phyloP scores from a whole-genome alignment of 2,797 vertebrate species.

The Parambassis ranga region DNA sequence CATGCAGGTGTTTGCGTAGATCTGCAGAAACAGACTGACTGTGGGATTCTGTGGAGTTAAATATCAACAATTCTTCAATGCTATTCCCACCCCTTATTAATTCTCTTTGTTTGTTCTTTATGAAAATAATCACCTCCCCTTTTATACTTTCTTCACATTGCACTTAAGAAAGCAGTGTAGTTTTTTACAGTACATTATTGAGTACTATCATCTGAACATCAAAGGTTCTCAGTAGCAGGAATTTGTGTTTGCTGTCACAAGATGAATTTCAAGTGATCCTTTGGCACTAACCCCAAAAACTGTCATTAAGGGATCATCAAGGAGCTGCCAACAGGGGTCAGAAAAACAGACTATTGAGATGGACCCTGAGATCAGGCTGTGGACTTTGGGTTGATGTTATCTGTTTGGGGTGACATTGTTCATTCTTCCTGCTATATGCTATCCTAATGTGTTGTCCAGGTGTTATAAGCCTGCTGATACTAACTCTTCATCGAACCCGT shows the following conservation, averaged over 20 bases:
- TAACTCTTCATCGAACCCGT: slow-evolving; percentile 59
- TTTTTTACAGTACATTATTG: slow-evolving; percentile 42
- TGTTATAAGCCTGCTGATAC: slow-evolving; percentile 56
- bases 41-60: slow-evolving; percentile 36
- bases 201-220: slow-evolving; percentile 45
- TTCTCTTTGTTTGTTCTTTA: slow-evolving; percentile 26
- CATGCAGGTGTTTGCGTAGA: slow-evolving; percentile 86
- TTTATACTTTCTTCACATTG: slow-evolving; percentile 49
- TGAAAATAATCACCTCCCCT: slow-evolving; percentile 39
- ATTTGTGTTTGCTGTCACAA: not conserved
- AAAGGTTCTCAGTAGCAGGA: slow-evolving; percentile 49
- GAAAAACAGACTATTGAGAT: slow-evolving; percentile 19
- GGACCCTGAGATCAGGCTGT: slow-evolving; percentile 13
- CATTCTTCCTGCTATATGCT: slow-evolving; percentile 24
- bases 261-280: not conserved
- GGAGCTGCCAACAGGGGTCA: slow-evolving; percentile 29
- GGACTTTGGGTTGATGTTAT: not conserved
- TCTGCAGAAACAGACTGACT: slow-evolving; percentile 42
- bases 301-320: slow-evolving; percentile 27
- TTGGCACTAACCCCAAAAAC: slow-evolving; percentile 25
- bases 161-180: slow-evolving; percentile 64
- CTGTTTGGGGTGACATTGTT: slow-evolving; percentile 34
- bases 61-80: slow-evolving; percentile 31
- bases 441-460: slow-evolving; percentile 37
- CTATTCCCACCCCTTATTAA: slow-evolving; percentile 31